phyloP scores from a whole-genome alignment of 2,888 invertebrate species.

The Lypha dubia region DNA sequence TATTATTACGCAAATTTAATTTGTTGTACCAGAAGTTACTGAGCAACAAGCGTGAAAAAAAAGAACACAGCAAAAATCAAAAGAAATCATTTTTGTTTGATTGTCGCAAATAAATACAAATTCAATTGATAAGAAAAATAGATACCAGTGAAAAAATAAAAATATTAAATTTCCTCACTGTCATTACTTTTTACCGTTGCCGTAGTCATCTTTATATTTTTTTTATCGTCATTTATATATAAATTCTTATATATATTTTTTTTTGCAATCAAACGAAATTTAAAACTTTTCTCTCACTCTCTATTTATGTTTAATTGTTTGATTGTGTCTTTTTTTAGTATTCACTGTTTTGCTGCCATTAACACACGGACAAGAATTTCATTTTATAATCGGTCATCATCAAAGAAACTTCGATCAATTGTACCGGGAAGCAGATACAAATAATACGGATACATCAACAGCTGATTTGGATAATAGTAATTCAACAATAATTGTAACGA shows the following conservation, averaged over 20 bases:
- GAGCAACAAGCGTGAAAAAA: too few species aligned
- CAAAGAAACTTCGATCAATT: slow-evolving; percentile 66
- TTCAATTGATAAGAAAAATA: slow-evolving; percentile 47
- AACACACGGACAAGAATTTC: slow-evolving; percentile 78
- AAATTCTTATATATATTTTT: slow-evolving; percentile 11
- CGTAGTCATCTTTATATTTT: slow-evolving; percentile 19
- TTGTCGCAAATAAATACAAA: slow-evolving; percentile 27
- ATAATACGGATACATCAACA: slow-evolving; percentile 73
- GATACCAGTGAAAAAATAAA: slow-evolving; percentile 31
- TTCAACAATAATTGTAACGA: slow-evolving; percentile 77
- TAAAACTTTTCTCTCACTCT: not conserved
- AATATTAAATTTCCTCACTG: slow-evolving; percentile 56
- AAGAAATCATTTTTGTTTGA: slow-evolving; percentile 19
- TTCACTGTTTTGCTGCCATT: slow-evolving; percentile 77
- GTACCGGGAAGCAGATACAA: slow-evolving; percentile 57
- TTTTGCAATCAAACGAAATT: slow-evolving; percentile 32
- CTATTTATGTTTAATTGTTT: slow-evolving; percentile 1
- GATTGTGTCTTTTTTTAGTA: slow-evolving; percentile 79
- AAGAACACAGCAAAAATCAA: slow-evolving; percentile 9
- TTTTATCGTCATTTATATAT: slow-evolving; percentile 43
- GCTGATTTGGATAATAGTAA: slow-evolving; percentile 72
- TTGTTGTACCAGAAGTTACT: not conserved
- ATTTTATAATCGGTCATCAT: slow-evolving; percentile 72
- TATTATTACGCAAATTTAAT: slow-evolving; percentile 12
- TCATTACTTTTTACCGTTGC: slow-evolving; percentile 7